phyloP scores from a whole-genome alignment of 1,140 invertebrate species.

The Scaptomyza graminum region DNA sequence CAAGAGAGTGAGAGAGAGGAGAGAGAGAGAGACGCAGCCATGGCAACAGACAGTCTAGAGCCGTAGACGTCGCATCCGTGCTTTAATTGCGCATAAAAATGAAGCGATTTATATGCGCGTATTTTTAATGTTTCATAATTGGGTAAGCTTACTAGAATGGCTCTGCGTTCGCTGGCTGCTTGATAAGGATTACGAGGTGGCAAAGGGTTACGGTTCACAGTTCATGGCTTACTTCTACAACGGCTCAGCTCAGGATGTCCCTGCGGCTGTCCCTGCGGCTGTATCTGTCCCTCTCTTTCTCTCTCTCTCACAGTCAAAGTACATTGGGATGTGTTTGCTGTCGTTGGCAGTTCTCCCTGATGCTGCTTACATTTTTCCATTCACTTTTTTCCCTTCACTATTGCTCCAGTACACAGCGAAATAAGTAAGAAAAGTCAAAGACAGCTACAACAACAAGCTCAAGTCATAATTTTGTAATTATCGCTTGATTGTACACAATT shows the following conservation, averaged over 20 bases:
- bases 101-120: constrained; percentile 80
- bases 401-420: not conserved
- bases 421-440: constrained; percentile 13
- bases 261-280: not conserved
- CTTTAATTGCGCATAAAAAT: constrained; percentile 77
- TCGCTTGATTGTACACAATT: constrained; percentile 29
- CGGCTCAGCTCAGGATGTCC: not conserved
- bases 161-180: not conserved
- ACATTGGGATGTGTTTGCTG: not conserved
- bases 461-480: constrained; percentile 43
- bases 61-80: constrained; percentile 5
- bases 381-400: not conserved
- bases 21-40: constrained; percentile 10
- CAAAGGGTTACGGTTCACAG: constrained; percentile 19
- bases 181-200: constrained; percentile 15
- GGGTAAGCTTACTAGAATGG: constrained; percentile 52
- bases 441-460: constrained; percentile 4
- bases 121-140: constrained; percentile 81
- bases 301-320: too few species aligned
- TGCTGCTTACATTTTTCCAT: not conserved
- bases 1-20: constrained; percentile 12
- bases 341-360: not conserved
- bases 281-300: too few species aligned
- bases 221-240: not conserved
- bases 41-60: constrained; percentile 11